These are phyloP conservation scores for Calliphora vicina DNA, from an alignment of 1,140 invertebrate species.

Conservation along the genomic window DNA sequence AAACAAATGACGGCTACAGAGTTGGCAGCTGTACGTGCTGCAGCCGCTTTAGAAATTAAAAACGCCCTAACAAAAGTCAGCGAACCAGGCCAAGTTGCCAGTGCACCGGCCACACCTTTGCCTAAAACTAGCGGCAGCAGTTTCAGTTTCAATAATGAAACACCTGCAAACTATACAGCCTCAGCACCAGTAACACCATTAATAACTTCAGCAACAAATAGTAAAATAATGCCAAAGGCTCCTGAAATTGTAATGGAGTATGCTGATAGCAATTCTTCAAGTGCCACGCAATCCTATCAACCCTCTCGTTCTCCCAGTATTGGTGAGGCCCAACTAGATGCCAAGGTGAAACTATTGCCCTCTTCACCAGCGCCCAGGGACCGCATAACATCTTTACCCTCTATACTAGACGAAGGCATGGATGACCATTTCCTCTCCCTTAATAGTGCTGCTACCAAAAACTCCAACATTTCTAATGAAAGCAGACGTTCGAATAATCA, in stretches of 20 bases:
- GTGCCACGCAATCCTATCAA: not conserved
- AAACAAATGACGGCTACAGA: constrained; percentile 61
- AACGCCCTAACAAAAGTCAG: constrained; percentile 15
- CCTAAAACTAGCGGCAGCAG: not conserved
- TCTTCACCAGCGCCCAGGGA: constrained; percentile 25
- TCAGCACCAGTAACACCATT: not conserved
- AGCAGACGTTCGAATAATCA: not conserved
- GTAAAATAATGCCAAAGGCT: not conserved
- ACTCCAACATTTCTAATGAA: not conserved
- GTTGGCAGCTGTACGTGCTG: constrained; percentile 47
- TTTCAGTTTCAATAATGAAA: not conserved
- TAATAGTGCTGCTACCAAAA: not conserved
- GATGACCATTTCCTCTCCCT: constrained; percentile 29
- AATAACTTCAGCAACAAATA: not conserved
- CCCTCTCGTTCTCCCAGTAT: not conserved
- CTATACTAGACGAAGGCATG: constrained; percentile 31
- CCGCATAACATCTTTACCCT: constrained; percentile 34
- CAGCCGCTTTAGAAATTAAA: constrained; percentile 49
- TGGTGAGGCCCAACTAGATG: not conserved
- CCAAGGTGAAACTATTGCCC: not conserved
- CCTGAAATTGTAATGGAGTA: not conserved
- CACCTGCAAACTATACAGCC: not conserved
- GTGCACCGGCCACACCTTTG: constrained; percentile 9
- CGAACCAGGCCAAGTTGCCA: not conserved
- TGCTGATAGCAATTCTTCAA: not conserved